A percentile compares a stretch with the other conserved stretches of the same genome.
Evolutionary conservation across 2,888 invertebrate genomes (phyloP).

Genomic region (Lysandra bellargus): DNA sequence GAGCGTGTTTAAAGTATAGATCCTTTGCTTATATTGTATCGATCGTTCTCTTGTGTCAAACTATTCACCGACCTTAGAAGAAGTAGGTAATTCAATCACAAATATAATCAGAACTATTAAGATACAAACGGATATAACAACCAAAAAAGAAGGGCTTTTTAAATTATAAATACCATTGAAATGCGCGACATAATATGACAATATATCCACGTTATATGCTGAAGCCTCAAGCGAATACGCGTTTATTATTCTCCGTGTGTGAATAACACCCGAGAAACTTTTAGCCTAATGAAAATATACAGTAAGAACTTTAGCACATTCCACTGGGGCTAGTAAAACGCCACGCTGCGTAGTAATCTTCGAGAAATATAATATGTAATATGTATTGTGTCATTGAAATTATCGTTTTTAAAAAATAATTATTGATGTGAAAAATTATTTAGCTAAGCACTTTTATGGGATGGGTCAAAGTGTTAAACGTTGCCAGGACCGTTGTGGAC

Average conservation of each 20-base stretch:
- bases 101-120: not conserved
- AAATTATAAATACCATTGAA: conserved; percentile 21
- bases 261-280: conserved; percentile 44
- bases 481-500: too few species aligned
- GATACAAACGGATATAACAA: not conserved
- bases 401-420: not conserved
- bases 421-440: not conserved
- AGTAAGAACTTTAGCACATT: conserved; percentile 31
- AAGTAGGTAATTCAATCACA: too few species aligned
- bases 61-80: too few species aligned
- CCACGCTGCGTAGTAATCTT: not conserved
- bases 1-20: too few species aligned
- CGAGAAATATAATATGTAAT: not conserved
- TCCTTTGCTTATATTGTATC: too few species aligned
- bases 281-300: conserved; percentile 47
- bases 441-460: too few species aligned
- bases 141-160: not conserved
- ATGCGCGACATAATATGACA: conserved; percentile 25
- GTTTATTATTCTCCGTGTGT: conserved; percentile 35
- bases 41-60: too few species aligned
- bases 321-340: conserved; percentile 32
- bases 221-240: conserved; percentile 30
- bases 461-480: too few species aligned
- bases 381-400: not conserved
- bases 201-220: conserved; percentile 37